Base-by-base conservation (phyloP, 2,797 vertebrate genomes). In the Sarcophilus harrisii region DNA sequence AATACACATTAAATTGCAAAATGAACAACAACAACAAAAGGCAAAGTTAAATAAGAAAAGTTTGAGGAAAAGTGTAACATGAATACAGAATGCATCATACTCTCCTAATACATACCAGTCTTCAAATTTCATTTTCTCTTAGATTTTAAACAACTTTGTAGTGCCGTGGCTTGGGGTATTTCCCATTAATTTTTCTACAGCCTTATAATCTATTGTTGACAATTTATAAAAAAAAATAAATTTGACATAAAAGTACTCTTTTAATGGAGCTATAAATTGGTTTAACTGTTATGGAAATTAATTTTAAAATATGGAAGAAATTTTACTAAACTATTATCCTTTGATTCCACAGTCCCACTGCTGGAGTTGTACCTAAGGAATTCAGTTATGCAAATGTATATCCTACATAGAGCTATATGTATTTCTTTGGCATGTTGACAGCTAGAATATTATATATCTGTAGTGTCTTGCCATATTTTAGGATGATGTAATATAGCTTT, bases 171-270 rank as follows among this genome's bases (percentile, higher is more conserved):
- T 87, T 94, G 54, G 14, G 10, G 8, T 81, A 0, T 24, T 81
- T 27, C 38, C 3, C 10, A 5, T 91, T 93, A 81, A 18, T 57
- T 94, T 1, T 1, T 55, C 28, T 90, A 12, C 16, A 66, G 12
- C 73, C 5, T 73, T 52, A 11, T 60, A 58, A 92, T 59, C 89
- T 0, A 94, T 1, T 90, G 30, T 0, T 18, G 90, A 1, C 90
- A 4, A 1, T 60, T 91, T 92, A 45, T 96, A 59, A 58, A 60
- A 62, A 62, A n/a, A 5, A 90, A 95, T 90, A n/a, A 93, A 16
- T 28, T 92, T 92, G 94, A 81, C 18, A 24, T 24, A 24, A 0
- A 24, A 81, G 66, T 6, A 21, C 66, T 38, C 14, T 73, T 0
- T 21, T 73, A n/a, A 45, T 38, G 2, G n/a, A 81, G n/a, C 6